These are phyloP conservation scores for Strongylocentrotus purpuratus DNA, from an alignment of 35 echinoderm and acorn worm species.

Conservation along the genomic window DNA sequence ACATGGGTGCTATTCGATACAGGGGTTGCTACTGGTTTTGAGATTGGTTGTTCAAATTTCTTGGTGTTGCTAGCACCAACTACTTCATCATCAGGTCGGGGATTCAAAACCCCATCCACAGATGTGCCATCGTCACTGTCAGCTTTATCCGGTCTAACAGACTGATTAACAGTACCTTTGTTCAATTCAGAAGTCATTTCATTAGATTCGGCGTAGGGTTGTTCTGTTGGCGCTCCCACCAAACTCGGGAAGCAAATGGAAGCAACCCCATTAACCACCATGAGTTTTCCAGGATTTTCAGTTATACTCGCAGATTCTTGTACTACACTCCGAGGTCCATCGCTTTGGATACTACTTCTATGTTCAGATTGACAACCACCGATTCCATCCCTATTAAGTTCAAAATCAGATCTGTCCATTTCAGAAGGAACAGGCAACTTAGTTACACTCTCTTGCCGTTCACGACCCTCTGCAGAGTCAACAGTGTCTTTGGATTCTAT, in stretches of 20 bases:
- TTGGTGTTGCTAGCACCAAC: background rate
- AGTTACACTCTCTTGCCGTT: background rate
- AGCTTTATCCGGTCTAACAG: background rate
- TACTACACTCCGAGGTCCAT: background rate
- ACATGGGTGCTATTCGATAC: background rate
- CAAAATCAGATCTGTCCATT: background rate
- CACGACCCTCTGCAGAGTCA: background rate
- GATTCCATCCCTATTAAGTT: background rate
- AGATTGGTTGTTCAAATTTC: background rate
- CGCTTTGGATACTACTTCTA: background rate
- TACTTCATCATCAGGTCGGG: background rate
- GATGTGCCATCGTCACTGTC: background rate
- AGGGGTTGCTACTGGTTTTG: background rate
- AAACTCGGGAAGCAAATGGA: background rate
- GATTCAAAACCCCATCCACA: background rate
- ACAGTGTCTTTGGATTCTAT: background rate
- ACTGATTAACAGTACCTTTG: background rate
- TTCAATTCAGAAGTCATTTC: background rate
- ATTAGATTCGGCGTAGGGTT: background rate
- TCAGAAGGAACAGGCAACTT: background rate
- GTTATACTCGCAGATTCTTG: background rate
- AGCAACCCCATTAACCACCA: background rate
- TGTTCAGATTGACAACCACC: background rate
- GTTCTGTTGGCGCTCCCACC: too few relatives aligned
- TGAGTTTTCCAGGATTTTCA: background rate